Percentiles rank a stretch among this genome's conserved stretches.
Evolutionary conservation across 2,888 invertebrate species (phyloP).

Genomic region (Allophyes oxyacanthae): DNA sequence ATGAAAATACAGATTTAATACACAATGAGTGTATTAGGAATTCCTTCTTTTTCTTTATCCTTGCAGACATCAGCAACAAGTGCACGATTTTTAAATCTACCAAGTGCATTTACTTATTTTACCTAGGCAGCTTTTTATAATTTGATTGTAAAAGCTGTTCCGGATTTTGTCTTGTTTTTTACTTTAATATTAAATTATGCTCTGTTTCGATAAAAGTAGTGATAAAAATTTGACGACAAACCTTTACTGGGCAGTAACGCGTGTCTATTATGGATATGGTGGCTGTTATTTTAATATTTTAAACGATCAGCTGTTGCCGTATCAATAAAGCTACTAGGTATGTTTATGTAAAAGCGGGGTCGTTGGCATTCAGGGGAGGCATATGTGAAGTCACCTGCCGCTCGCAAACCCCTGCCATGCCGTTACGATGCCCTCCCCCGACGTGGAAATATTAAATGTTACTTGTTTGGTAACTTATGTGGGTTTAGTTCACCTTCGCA

Average conservation of each 20-base stretch:
- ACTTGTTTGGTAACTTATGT: conserved; percentile 79
- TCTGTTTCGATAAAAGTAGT: conserved; percentile 8
- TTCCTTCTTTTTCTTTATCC: conserved; percentile 25
- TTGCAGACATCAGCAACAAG: conserved; percentile 48
- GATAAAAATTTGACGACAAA: conserved; percentile 18
- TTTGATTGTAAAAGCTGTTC: conserved; percentile 14
- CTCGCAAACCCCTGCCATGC: conserved; percentile 72
- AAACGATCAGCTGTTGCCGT: conserved; percentile 68
- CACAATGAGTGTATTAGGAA: conserved; percentile 29
- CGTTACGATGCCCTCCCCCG: conserved; percentile 67
- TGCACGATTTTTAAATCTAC: conserved; percentile 29
- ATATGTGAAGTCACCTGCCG: conserved; percentile 85
- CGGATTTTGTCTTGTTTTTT: conserved; percentile 23
- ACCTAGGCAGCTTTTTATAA: not conserved
- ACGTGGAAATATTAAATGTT: conserved; percentile 85
- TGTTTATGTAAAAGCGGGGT: conserved; percentile 73
- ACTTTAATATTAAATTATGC: conserved; percentile 17
- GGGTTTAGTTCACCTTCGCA: conserved; percentile 61
- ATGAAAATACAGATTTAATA: conserved; percentile 44
- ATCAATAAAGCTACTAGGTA: conserved; percentile 54
- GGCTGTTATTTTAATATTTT: conserved; percentile 50
- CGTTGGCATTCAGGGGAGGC: conserved; percentile 85
- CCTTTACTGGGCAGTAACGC: conserved; percentile 22
- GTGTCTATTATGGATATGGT: conserved; percentile 16
- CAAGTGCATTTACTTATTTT: conserved; percentile 26